phyloP scores from a whole-genome alignment of 2,888 invertebrate species.

The Yponomeuta malinellus region DNA sequence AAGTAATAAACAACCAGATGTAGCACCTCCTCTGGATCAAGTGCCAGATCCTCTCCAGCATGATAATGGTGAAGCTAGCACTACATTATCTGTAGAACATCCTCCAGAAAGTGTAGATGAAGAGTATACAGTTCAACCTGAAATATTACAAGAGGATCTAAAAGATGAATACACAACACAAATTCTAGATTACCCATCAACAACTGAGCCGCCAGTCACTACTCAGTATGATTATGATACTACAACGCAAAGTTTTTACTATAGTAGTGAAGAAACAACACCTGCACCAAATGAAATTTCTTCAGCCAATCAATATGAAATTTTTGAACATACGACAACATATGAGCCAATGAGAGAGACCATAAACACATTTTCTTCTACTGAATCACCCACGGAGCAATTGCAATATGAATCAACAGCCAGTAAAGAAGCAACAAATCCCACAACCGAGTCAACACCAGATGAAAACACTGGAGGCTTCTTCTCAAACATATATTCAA shows the following conservation, averaged over 20 bases:
- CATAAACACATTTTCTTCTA: slow-evolving; percentile 9
- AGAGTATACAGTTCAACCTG: background rate
- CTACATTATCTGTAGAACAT: background rate
- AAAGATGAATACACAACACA: background rate
- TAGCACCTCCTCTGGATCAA: background rate
- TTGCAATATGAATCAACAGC: background rate
- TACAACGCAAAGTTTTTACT: slow-evolving; percentile 2
- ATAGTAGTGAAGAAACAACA: background rate
- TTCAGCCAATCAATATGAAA: background rate
- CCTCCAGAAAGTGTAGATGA: slow-evolving; percentile 4
- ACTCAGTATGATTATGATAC: background rate
- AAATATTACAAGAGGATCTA: background rate
- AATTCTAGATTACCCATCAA: background rate
- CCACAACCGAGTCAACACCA: slow-evolving; percentile 15
- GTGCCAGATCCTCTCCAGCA: slow-evolving; percentile 8
- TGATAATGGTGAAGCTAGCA: background rate
- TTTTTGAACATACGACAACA: background rate
- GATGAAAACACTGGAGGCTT: slow-evolving; percentile 36
- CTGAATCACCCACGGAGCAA: slow-evolving; percentile 4
- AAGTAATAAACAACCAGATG: background rate
- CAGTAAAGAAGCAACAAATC: slow-evolving; percentile 14
- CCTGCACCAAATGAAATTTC: background rate
- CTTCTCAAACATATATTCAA: slow-evolving; percentile 49
- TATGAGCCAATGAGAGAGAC: slow-evolving; percentile 23
- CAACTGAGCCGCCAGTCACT: slow-evolving; percentile 5